Evolutionary conservation across 1,140 invertebrate species (phyloP).

Genomic region (Venustaconcha ellipsiformis): DNA sequence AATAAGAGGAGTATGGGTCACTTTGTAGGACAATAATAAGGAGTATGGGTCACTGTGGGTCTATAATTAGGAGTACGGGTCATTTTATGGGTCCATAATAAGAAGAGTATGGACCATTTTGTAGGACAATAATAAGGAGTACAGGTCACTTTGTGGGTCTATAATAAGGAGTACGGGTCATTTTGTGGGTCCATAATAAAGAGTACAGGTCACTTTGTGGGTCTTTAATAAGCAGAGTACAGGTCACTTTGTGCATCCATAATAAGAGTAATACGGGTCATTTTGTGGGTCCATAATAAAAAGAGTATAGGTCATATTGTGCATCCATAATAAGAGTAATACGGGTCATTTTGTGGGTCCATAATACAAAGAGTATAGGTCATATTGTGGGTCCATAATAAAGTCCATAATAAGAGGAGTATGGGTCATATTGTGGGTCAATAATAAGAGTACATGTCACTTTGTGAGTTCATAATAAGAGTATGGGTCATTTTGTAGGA

Average conservation of each 20-base stretch:
- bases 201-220: neutral
- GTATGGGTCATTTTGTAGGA: neutral
- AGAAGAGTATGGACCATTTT: neutral
- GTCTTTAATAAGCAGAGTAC: neutral
- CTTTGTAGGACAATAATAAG: neutral
- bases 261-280: neutral
- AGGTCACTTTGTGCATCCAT: neutral
- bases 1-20: neutral
- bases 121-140: too few relatives aligned
- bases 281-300: neutral
- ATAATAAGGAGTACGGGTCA: neutral
- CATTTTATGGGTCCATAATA: neutral
- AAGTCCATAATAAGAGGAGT: neutral
- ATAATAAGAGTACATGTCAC: neutral
- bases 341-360: neutral
- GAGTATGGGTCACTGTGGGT: too few relatives aligned
- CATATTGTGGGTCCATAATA: neutral
- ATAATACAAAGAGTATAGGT: neutral
- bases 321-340: conserved; percentile 41
- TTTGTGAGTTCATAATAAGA: neutral
- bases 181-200: neutral
- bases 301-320: conserved; percentile 56
- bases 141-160: neutral
- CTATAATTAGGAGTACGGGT: too few relatives aligned
- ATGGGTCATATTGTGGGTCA: neutral